Conservation (phyloP, 2,113 vertebrate species). For the Crotalus tigris region DNA sequence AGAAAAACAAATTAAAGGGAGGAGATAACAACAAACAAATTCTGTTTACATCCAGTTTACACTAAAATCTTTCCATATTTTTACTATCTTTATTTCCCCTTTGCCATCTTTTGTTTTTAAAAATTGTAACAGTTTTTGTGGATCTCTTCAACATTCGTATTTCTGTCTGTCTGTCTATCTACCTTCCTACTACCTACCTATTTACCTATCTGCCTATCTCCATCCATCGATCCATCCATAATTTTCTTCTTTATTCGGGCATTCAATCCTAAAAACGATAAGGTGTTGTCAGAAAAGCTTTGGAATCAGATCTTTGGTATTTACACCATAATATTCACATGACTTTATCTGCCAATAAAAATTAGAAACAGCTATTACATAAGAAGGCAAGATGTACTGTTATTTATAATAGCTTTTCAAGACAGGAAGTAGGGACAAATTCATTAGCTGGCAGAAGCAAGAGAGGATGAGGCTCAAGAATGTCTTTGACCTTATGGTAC, state of each 20-base stretch:
- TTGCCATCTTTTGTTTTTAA: neutral
- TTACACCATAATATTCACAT: neutral
- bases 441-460: neutral
- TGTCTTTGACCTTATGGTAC: conserved; percentile 39
- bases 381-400: conserved; percentile 1
- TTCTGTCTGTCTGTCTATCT: neutral
- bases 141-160: neutral
- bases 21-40: neutral
- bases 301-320: neutral
- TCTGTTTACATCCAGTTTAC: neutral
- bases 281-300: neutral
- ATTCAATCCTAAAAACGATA: neutral
- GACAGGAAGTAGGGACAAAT: conserved; percentile 38
- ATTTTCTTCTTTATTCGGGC: neutral
- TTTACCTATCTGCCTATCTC: neutral
- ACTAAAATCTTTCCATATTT: neutral
- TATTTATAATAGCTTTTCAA: conserved; percentile 25
- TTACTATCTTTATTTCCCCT: neutral
- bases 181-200: neutral
- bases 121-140: neutral
- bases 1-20: neutral
- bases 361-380: conserved; percentile 12
- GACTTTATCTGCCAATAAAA: conserved; percentile 1
- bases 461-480: conserved; percentile 34
- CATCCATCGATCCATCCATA: neutral